Conservation (phyloP, 2,113 vertebrate genomes). For the Cavia porcellus region DNA sequence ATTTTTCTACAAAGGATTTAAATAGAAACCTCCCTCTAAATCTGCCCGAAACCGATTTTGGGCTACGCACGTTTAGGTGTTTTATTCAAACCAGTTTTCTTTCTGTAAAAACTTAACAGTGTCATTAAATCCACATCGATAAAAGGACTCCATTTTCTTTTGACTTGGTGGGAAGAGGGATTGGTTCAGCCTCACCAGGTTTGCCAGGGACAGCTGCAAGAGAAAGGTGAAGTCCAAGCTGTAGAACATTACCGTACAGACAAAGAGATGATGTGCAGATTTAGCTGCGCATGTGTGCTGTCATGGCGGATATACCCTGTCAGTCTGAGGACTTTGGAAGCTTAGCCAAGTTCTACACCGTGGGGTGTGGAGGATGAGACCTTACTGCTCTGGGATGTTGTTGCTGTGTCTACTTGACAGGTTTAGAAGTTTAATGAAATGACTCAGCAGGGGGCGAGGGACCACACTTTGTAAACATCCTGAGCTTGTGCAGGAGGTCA, state of each 20-base stretch:
- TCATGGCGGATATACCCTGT: too few relatives aligned
- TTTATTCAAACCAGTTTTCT: conserved; percentile 90
- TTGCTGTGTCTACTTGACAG: too few relatives aligned
- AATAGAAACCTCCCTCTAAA: not conserved
- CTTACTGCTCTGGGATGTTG: too few relatives aligned
- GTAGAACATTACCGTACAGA: fast-evolving
- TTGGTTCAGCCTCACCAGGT: conserved; percentile 90
- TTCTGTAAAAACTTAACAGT: conserved; percentile 90
- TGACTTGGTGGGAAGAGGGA: conserved; percentile 92
- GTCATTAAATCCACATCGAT: conserved; percentile 91
- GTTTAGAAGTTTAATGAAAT: too few relatives aligned
- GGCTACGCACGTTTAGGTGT: fast-evolving
- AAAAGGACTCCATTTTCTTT: conserved; percentile 86
- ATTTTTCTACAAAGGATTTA: not conserved
- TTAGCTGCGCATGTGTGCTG: fast-evolving
- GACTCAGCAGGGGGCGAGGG: too few relatives aligned
- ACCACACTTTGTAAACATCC: too few relatives aligned
- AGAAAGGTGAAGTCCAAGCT: not conserved
- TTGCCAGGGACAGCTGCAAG: conserved; percentile 91
- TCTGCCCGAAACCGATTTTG: too few relatives aligned
- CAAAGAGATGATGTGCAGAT: fast-evolving
- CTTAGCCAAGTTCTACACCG: too few relatives aligned
- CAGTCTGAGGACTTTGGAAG: too few relatives aligned
- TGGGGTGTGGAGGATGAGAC: too few relatives aligned
- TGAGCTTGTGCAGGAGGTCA: too few relatives aligned